Evolutionary conservation across 2,113 vertebrate species (phyloP), one percentile per base, ranked within the genome.

Genomic region (Mellivora capensis): DNA sequence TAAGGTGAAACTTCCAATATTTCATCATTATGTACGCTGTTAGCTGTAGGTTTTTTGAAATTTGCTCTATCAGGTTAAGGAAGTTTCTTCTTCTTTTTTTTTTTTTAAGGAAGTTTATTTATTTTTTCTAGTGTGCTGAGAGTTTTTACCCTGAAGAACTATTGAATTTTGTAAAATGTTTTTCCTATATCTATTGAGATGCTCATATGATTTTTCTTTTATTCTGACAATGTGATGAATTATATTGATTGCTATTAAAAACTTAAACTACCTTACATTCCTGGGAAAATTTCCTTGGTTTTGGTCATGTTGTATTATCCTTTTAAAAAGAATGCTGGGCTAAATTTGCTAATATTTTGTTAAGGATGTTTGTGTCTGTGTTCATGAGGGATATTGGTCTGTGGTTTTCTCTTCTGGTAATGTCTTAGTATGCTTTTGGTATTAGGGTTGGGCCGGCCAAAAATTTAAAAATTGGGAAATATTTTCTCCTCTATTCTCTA

Each of bases 261-360:
- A 91, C 77, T 82, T 79, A 94, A 94, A 95, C 4, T 88, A 34
- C 12, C n/a, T 91, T 91, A 54, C 34, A 96, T 97, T 98, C 91
- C 86, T 94, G 13, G 47, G 18, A 31, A 71, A 92, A 81, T 67
- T 34, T 88, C 52, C 52, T 52, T 84, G 69, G 21, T 93, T 74
- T 96, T 87, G 59, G 27, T 96, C 69, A 71, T 85, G 14, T 49
- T 89, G 12, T 87, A 83, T 87, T 93, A 92, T 91, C 20, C 49
- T 76, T 79, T 87, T 79, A 37, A 20, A 17, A 91, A 96, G 95
- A 96, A 83, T 92, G 7, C 62, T 86, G 29, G 86, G 49, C 89
- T 97, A 67, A 96, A 79, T 91, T 96, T 94, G 79, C 25, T 95
- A 97, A 81, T 97, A 96, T 98, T 98, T 98, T 97, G 90, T 97